Conservation (phyloP, 2,888 invertebrate species). For the Cheilosia pagana region DNA sequence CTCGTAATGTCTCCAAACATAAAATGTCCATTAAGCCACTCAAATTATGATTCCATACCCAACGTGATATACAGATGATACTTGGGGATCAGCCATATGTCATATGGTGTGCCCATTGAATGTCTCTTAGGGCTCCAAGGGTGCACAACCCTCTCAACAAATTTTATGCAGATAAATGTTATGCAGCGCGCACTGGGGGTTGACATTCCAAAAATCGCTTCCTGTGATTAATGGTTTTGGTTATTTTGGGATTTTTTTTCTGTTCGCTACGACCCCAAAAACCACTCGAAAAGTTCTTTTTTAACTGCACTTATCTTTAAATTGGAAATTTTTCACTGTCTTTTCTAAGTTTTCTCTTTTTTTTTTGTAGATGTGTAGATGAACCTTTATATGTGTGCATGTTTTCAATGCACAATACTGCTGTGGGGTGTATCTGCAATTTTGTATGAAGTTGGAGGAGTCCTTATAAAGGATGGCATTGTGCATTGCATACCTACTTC, state of each 20-base stretch:
- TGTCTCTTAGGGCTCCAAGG: neutral
- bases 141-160: slow-evolving; percentile 48
- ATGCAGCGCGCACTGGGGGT: slow-evolving; percentile 35
- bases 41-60: slow-evolving; percentile 54
- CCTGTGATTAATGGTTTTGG: slow-evolving; percentile 71
- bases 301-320: slow-evolving; percentile 74
- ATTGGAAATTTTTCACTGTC: slow-evolving; percentile 75
- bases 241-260: slow-evolving; percentile 51
- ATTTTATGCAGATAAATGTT: slow-evolving; percentile 71
- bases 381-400: neutral
- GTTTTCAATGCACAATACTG: neutral
- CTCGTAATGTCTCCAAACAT: slow-evolving; percentile 57
- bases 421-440: slow-evolving; percentile 13
- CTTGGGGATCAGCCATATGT: slow-evolving; percentile 62
- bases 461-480: slow-evolving; percentile 35
- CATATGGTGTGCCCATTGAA: slow-evolving; percentile 3
- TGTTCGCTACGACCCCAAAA: neutral
- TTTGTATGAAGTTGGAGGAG: slow-evolving; percentile 10
- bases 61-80: slow-evolving; percentile 50
- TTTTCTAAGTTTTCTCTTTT: slow-evolving; percentile 33
- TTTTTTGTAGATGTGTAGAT: slow-evolving; percentile 35
- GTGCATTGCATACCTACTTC: slow-evolving; percentile 68
- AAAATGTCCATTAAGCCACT: slow-evolving; percentile 70
- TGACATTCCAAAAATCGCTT: slow-evolving; percentile 35
- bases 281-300: slow-evolving; percentile 61